Conservation (phyloP, 2,888 invertebrate species). For the Dryobota labecula region DNA sequence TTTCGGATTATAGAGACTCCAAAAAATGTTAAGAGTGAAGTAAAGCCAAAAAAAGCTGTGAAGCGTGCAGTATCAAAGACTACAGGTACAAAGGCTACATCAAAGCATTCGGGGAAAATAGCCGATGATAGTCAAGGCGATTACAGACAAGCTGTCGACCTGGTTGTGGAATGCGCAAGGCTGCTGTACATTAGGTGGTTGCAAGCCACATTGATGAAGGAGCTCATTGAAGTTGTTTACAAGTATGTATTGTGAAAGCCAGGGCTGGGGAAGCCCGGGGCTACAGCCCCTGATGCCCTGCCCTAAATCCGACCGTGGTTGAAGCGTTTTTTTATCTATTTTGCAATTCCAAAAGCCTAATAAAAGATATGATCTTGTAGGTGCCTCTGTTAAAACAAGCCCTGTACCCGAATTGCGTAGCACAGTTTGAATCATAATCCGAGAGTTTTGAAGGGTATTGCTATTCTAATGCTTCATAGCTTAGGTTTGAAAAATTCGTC, state of each 20-base stretch:
- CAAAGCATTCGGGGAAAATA: slow-evolving; percentile 66
- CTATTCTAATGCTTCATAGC: too few relatives aligned
- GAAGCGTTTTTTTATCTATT: background rate
- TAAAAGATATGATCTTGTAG: background rate
- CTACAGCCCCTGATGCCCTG: too few relatives aligned
- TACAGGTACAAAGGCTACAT: slow-evolving; percentile 7
- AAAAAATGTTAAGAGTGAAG: slow-evolving; percentile 54
- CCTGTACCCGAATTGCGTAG: too few relatives aligned
- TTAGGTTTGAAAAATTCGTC: too few relatives aligned
- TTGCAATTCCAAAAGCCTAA: background rate
- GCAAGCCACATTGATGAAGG: slow-evolving; percentile 79
- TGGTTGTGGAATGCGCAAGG: slow-evolving; percentile 81
- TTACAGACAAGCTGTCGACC: slow-evolving; percentile 76
- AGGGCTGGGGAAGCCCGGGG: too few relatives aligned
- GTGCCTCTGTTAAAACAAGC: background rate
- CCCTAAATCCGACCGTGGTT: too few relatives aligned
- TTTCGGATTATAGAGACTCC: slow-evolving; percentile 9
- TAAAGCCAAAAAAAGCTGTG: slow-evolving; percentile 41
- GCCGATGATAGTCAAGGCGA: slow-evolving; percentile 71
- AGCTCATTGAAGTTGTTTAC: slow-evolving; percentile 74
- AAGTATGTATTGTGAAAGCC: slow-evolving; percentile 76
- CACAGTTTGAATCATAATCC: too few relatives aligned
- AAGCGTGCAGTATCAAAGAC: slow-evolving; percentile 24
- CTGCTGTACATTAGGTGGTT: slow-evolving; percentile 80
- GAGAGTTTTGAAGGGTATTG: too few relatives aligned